Evolutionary conservation across 2,888 invertebrate species (phyloP), one percentile per base, ranked within the genome.

Genomic region (Drosophila basisetae): DNA sequence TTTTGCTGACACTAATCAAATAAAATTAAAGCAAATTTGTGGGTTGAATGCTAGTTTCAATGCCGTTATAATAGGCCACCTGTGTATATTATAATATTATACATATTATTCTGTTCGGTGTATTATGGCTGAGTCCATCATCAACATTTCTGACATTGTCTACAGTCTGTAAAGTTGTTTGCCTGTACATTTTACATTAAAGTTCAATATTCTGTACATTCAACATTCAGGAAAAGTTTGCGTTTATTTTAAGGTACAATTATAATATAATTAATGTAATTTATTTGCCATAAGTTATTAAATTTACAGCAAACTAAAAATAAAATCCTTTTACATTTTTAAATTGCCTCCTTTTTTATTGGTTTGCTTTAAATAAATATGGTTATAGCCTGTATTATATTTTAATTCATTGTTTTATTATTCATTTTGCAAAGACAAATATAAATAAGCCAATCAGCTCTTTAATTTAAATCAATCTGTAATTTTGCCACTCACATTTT

Each of bases 1-100:
- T 76, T 76, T 30, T 56, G 64, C 61, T 76, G 78, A 49, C 67
- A 28, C 41, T 43, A 31, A 62, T 49, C 58, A 80, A 82, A 73
- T 63, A 49, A 64, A 70, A 37, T 25, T 16, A 22, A 28, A 22
- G 33, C 35, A 39, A 22, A 11, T 39, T 49, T 80, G 60, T 71
- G 72, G 60, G 49, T 47, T 53, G 68, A 62, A 33, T 43, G 9
- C 47, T 4, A 4, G 54, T 28, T 62, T 50, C 30, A 39, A 18
- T 43, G 41, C 41, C 25, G 3, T 18, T 22, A 4, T 50, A 22
- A 6, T 37, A 28, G 35, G 28, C 37, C 37, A 55, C 9, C 47
- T 31, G 1, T 2, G 22, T 18, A 75, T 79, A 60, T 75, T 58
- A 28, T 39, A 58, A 41, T 47, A 16, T 25, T 47, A 1, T 16